phyloP scores from a whole-genome alignment of 2,797 vertebrate species.

The Diplodus sargus region DNA sequence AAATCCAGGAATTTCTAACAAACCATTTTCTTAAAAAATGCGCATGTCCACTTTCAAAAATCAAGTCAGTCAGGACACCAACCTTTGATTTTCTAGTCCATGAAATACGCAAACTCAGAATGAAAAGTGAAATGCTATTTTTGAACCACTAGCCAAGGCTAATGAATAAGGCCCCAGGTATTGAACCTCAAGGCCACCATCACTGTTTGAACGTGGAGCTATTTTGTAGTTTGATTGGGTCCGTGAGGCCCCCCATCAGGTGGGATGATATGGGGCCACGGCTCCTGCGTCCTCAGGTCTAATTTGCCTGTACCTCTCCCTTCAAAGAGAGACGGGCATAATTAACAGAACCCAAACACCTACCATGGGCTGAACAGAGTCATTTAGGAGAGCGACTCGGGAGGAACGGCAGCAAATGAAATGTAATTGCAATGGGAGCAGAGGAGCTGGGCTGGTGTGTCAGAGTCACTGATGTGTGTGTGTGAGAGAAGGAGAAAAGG shows the following conservation, averaged over 20 bases:
- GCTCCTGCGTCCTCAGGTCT: constrained; percentile 65
- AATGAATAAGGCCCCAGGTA: constrained; percentile 41
- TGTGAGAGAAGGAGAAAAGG: constrained; percentile 37
- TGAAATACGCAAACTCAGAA: constrained; percentile 7
- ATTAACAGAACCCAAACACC: constrained; percentile 81
- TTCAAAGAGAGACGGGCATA: constrained; percentile 73
- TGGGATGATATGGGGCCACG: constrained; percentile 61
- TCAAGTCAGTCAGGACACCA: not conserved
- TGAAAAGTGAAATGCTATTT: constrained; percentile 35
- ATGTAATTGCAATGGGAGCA: constrained; percentile 82
- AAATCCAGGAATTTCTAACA: not conserved
- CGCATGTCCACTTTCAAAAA: constrained; percentile 8
- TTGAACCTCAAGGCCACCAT: constrained; percentile 46
- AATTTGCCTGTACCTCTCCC: constrained; percentile 73
- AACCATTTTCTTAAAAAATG: not conserved
- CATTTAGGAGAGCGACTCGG: constrained; percentile 79
- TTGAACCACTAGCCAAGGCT: constrained; percentile 4
- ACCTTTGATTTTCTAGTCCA: constrained; percentile 3
- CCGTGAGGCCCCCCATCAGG: constrained; percentile 66
- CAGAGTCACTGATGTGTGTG: constrained; percentile 69
- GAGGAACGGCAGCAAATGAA: constrained; percentile 82
- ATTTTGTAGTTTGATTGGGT: constrained; percentile 67
- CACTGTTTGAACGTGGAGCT: constrained; percentile 34
- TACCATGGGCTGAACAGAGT: constrained; percentile 71
- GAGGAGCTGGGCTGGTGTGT: constrained; percentile 64